These are phyloP conservation scores for Tanytarsus gracilentus DNA, from an alignment of 2,888 invertebrate genomes.

Conservation along the genomic window DNA sequence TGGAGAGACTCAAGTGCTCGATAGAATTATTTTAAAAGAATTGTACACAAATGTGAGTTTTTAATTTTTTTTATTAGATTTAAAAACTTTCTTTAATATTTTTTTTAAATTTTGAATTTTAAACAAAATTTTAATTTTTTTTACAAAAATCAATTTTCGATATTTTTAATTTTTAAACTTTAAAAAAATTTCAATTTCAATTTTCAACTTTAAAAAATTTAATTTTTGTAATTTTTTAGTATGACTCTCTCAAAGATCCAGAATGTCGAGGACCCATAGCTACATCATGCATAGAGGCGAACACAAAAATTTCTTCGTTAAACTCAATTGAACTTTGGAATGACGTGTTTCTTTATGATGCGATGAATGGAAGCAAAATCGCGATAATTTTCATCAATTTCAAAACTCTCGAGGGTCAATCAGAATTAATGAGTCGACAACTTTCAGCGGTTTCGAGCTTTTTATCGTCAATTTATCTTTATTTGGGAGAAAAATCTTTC, in stretches of 20 bases:
- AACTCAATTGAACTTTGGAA: background rate
- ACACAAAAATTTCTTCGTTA: background rate
- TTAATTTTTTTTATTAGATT: background rate
- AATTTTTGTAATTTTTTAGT: no score
- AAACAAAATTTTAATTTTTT: background rate
- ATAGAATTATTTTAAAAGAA: background rate
- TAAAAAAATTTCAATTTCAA: no score
- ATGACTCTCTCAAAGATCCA: background rate
- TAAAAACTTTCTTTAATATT: background rate
- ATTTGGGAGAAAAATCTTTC: background rate
- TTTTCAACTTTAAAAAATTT: no score
- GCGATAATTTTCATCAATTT: background rate
- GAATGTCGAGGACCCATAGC: background rate
- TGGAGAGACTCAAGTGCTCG: background rate
- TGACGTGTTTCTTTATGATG: background rate
- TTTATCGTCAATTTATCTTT: background rate
- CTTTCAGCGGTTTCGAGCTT: background rate
- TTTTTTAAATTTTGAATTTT: background rate
- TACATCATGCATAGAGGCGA: background rate
- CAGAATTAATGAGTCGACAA: background rate
- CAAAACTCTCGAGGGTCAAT: background rate
- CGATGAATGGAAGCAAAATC: background rate
- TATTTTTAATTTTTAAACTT: no score
- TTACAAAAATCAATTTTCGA: no score
- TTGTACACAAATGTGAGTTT: background rate